Percentiles rank a stretch among this genome's conserved stretches.
Conservation (phyloP, 2,113 vertebrate species). For the Aix galericulata region DNA sequence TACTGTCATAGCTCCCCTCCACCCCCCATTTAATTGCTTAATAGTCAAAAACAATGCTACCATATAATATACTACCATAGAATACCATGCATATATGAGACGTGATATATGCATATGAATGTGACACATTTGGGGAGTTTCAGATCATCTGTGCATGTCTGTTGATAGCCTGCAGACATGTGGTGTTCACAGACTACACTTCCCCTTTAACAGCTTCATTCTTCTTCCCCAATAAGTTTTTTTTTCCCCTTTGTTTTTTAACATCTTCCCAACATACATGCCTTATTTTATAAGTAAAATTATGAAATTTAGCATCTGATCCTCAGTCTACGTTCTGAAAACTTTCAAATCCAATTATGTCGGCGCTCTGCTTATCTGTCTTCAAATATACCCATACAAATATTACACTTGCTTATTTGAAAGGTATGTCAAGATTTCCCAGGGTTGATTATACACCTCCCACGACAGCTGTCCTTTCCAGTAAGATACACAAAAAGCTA, state of each 20-base stretch:
- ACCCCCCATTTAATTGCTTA: not conserved
- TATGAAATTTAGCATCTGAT: not conserved
- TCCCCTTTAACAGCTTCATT: fast-evolving
- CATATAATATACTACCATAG: not conserved
- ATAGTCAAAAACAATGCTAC: not conserved
- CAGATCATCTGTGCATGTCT: not conserved
- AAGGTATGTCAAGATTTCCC: not conserved
- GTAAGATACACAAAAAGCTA: not conserved
- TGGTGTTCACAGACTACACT: not conserved
- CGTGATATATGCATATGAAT: fast-evolving
- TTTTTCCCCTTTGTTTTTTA: not conserved
- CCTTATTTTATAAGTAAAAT: not conserved
- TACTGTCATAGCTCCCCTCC: not conserved
- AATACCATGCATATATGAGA: not conserved
- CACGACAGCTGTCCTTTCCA: not conserved
- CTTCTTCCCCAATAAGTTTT: not conserved
- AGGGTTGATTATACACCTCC: not conserved
- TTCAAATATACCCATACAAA: not conserved
- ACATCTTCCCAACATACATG: not conserved
- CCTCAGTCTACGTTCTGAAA: not conserved
- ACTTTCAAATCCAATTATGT: not conserved
- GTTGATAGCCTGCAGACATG: no score
- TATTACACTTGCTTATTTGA: not conserved
- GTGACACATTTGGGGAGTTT: not conserved
- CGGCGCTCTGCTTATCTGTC: not conserved